Evolutionary conservation across 2,797 vertebrate genomes (phyloP).

Genomic region (Muscicapa striata): DNA sequence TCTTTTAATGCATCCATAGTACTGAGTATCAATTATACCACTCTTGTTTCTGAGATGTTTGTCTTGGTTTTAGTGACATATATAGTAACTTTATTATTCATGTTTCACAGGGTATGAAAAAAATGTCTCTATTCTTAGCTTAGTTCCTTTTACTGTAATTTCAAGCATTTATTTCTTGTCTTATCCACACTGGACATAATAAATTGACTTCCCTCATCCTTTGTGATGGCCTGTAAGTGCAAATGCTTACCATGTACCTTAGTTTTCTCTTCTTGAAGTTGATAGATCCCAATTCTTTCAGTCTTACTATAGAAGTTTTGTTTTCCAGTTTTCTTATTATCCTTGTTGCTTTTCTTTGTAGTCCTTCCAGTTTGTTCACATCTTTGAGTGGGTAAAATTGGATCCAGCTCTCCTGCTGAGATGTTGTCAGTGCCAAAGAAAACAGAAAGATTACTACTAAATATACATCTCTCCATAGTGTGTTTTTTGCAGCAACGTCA

Average conservation of each 20-base stretch:
- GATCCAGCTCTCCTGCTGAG: conserved; percentile 23
- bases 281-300: not conserved
- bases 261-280: not conserved
- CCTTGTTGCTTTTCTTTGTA: conserved; percentile 13
- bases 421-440: not conserved
- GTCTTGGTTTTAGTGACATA: not conserved
- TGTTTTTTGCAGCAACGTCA: conserved; percentile 3
- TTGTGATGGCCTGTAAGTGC: not conserved
- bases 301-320: not conserved
- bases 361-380: conserved; percentile 1
- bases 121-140: not conserved
- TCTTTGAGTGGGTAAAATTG: conserved; percentile 12
- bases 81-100: not conserved
- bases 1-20: not conserved
- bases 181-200: not conserved
- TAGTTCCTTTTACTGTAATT: not conserved
- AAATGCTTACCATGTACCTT: not conserved
- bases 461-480: not conserved
- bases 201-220: not conserved
- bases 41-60: not conserved
- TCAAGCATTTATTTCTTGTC: not conserved
- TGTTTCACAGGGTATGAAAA: not conserved
- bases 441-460: conserved; percentile 11
- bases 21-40: not conserved
- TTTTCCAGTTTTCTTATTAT: conserved; percentile 8